Conservation (phyloP, 1,140 invertebrate species). For the Bicyclus anynana region DNA sequence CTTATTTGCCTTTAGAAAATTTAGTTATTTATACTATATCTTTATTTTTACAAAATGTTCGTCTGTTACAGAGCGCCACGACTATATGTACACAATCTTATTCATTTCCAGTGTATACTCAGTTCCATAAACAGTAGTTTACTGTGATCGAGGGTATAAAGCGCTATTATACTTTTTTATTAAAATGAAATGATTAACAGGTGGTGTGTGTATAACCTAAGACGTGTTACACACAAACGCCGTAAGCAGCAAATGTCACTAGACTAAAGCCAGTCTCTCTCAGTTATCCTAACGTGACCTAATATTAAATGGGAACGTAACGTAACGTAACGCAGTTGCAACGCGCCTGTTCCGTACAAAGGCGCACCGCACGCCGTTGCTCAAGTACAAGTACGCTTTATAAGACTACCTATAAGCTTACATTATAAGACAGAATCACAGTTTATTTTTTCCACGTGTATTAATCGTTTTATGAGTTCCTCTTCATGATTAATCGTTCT, state of each 20-base stretch:
- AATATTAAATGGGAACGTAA: neutral
- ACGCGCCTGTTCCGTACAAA: neutral
- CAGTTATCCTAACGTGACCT: neutral
- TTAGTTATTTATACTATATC: too few species aligned
- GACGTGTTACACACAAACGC: too few species aligned
- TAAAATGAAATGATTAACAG: too few species aligned
- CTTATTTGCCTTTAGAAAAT: too few species aligned
- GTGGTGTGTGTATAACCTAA: too few species aligned
- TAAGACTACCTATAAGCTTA: slow-evolving; percentile 67
- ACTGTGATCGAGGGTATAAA: too few species aligned
- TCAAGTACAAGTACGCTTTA: slow-evolving; percentile 42
- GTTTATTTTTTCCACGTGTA: slow-evolving; percentile 71
- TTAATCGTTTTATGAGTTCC: slow-evolving; percentile 41
- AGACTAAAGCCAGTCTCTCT: neutral
- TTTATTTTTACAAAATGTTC: too few species aligned
- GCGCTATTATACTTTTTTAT: too few species aligned
- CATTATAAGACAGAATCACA: slow-evolving; percentile 74
- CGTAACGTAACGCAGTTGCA: neutral
- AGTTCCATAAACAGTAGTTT: too few species aligned
- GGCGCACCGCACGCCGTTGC: slow-evolving; percentile 24
- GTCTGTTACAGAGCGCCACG: too few species aligned
- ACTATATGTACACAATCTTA: too few species aligned
- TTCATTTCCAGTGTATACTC: too few species aligned
- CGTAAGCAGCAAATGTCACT: neutral
- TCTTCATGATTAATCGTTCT: slow-evolving; percentile 20